A percentile compares a stretch with the other conserved stretches of the same genome.
phyloP scores from a whole-genome alignment of 1,140 invertebrate genomes.

The Anastatus disparis region DNA sequence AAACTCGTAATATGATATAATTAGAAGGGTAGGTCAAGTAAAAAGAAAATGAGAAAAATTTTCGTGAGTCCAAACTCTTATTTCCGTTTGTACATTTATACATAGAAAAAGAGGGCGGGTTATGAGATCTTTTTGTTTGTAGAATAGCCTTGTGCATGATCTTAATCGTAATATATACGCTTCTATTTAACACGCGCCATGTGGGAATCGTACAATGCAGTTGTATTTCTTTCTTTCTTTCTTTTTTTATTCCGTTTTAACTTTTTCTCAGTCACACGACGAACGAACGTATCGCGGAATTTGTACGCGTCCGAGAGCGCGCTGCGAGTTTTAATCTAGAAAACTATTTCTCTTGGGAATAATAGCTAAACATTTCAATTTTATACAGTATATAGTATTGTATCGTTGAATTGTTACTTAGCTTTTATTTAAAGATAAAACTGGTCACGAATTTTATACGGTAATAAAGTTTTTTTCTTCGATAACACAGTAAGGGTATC shows the following conservation, averaged over 20 bases:
- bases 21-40: neutral
- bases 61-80: neutral
- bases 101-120: neutral
- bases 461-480: no score
- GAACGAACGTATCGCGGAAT: constrained; percentile 24
- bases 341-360: constrained; percentile 29
- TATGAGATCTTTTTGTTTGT: neutral
- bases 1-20: constrained; percentile 23
- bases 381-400: no score
- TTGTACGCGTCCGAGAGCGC: constrained; percentile 20
- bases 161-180: constrained; percentile 34
- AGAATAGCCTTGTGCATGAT: neutral
- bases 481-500: no score
- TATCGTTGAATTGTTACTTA: no score
- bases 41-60: constrained; percentile 19
- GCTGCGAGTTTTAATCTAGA: constrained; percentile 30
- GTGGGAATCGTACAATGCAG: constrained; percentile 22
- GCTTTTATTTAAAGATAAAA: no score
- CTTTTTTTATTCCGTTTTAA: neutral
- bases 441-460: no score
- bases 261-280: neutral
- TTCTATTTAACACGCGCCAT: constrained; percentile 35
- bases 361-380: constrained; percentile 38
- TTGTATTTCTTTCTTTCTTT: neutral
- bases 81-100: neutral